Conservation (phyloP, 2,797 vertebrate genomes). For the Rhinichthys osculus region DNA sequence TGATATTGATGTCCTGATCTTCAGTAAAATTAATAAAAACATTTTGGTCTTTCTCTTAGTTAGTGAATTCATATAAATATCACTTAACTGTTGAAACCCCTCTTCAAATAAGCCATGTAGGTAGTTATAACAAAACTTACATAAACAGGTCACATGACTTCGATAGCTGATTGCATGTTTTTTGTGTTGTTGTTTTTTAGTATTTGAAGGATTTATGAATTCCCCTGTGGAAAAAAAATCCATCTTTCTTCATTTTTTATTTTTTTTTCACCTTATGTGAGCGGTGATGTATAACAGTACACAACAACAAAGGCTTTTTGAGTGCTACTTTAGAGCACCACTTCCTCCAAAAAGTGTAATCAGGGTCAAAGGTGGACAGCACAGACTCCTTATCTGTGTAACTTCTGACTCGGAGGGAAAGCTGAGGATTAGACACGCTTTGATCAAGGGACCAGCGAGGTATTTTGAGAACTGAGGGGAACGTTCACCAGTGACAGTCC, state of each 20-base stretch:
- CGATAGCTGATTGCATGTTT: too few species aligned
- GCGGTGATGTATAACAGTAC: slow-evolving; percentile 13
- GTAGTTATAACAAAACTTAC: neutral
- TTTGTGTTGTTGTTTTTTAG: too few species aligned
- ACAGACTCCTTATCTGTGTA: slow-evolving; percentile 49
- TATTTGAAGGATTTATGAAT: neutral
- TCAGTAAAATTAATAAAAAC: neutral
- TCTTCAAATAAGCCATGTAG: neutral
- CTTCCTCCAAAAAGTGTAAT: slow-evolving; percentile 54
- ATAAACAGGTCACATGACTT: neutral
- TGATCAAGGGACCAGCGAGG: slow-evolving; percentile 42
- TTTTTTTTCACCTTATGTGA: neutral
- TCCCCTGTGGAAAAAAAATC: neutral
- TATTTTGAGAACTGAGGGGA: slow-evolving; percentile 13
- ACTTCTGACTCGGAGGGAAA: slow-evolving; percentile 33
- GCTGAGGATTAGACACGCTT: slow-evolving; percentile 43
- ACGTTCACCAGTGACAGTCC: slow-evolving; percentile 42
- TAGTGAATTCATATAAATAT: neutral
- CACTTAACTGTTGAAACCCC: neutral
- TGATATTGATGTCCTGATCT: neutral
- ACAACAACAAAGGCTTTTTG: slow-evolving; percentile 47
- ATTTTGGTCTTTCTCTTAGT: neutral
- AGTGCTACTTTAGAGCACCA: slow-evolving; percentile 41
- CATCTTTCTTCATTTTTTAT: neutral
- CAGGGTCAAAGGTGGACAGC: slow-evolving; percentile 57